These are phyloP conservation scores for Sylvilagus bachmani DNA, from an alignment of 2,113 vertebrate genomes.

Conservation along the genomic window DNA sequence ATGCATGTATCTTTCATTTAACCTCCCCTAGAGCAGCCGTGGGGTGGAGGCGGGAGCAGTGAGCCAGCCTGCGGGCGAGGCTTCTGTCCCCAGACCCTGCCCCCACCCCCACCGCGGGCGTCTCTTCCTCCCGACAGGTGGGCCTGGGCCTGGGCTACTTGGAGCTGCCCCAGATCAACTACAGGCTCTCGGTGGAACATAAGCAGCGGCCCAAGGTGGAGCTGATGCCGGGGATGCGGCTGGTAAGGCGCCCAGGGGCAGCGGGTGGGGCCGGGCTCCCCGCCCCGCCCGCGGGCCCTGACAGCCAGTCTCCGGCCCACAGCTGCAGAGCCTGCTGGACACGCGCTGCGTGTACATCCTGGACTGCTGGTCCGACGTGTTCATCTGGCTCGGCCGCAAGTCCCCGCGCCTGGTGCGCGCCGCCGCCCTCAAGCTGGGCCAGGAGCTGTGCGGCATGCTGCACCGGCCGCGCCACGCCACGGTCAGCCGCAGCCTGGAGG, in stretches of 20 bases:
- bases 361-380: constrained; percentile 98
- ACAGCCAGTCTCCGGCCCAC: background rate
- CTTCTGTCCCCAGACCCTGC: fast-evolving
- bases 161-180: constrained; percentile 99
- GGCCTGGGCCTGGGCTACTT: constrained; percentile 97
- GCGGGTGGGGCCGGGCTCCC: background rate
- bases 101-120: background rate
- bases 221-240: constrained; percentile 93
- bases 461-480: constrained; percentile 96
- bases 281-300: background rate
- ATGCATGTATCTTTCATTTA: no score
- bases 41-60: background rate
- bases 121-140: constrained; percentile 87
- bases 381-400: constrained; percentile 99
- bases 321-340: constrained; percentile 97
- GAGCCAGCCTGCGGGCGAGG: background rate
- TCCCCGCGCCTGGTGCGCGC: constrained; percentile 96
- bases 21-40: background rate
- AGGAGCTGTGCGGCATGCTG: constrained; percentile 97
- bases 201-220: constrained; percentile 95
- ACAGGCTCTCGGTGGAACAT: constrained; percentile 98
- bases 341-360: constrained; percentile 97
- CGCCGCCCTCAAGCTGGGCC: constrained; percentile 96
- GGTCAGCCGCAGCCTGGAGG: constrained; percentile 97
- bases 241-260: constrained; percentile 88